Base-by-base conservation (phyloP, 2,113 vertebrate genomes). In the Pogona vitticeps region DNA sequence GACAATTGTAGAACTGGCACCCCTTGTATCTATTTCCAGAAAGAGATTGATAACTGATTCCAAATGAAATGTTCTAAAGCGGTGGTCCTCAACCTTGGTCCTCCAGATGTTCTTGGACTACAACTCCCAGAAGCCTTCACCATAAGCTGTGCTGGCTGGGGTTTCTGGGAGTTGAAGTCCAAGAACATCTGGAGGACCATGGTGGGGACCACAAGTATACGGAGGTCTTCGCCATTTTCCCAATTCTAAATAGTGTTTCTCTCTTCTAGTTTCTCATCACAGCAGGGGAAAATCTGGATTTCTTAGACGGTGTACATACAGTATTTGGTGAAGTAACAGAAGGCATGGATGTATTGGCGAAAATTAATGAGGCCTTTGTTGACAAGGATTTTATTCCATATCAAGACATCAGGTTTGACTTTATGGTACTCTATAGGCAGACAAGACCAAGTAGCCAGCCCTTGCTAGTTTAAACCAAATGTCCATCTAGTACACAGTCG, bases 251-350 rank as follows among this genome's bases (percentile, higher is more conserved):
- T 72, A 9, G 0, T 14, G 67, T 78, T 93, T 91, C 90, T 17
- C 3, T 89, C 7, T 92, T 80, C 91, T 89, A 99, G 98, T 99
- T 99, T 95, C 98, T 99, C 83, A 98, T 99, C 91, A 99, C 98
- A 13, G 96, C 95, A 7, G 97, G 97, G 20, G 99, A 99, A 89
- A 98, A 98, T 92, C 88, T 99, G 94, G 98, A 99, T 95, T 99
- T 99, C 88, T 96, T 99, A 85, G 97, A 99, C 89, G 98, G 97
- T 33, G 97, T 99, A 9, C 99, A 99, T 90, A 99, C 98, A 2
- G 98, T 99, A 59, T 99, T 99, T 94, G 98, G 99, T 71, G 98
- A 99, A 92, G 98, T 99, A 84, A 97, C 98, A 6, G 99, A 99
- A 95, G 98, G 99, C 89, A 95, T 98, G 96, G 98, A 99, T 67